Evolutionary conservation across 2,888 invertebrate genomes (phyloP).

Genomic region (Dione juno): DNA sequence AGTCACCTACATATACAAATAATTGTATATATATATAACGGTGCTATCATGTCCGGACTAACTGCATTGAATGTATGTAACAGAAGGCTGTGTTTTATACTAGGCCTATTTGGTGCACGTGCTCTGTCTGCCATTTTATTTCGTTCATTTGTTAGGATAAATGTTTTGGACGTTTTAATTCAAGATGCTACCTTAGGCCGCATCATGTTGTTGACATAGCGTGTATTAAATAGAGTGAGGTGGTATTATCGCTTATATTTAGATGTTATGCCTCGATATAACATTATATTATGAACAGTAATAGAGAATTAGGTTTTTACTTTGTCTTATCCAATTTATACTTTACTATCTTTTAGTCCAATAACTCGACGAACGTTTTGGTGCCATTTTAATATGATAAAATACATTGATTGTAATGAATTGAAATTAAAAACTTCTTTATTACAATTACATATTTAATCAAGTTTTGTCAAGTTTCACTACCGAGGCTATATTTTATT

Average conservation of each 20-base stretch:
- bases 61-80: slow-evolving; percentile 69
- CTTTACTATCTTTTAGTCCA: too few relatives aligned
- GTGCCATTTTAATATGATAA: too few relatives aligned
- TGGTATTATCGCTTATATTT: neutral
- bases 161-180: slow-evolving; percentile 26
- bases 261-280: too few relatives aligned
- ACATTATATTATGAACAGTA: too few relatives aligned
- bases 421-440: too few relatives aligned
- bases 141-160: slow-evolving; percentile 38
- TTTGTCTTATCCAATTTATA: too few relatives aligned
- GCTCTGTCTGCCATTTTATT: slow-evolving; percentile 37
- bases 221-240: neutral
- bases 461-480: too few relatives aligned
- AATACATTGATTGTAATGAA: too few relatives aligned
- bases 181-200: slow-evolving; percentile 23
- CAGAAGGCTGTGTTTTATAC: slow-evolving; percentile 71
- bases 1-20: slow-evolving; percentile 15
- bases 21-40: neutral
- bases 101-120: slow-evolving; percentile 42
- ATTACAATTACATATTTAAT: too few relatives aligned
- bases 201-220: neutral
- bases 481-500: too few relatives aligned
- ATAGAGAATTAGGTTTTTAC: too few relatives aligned
- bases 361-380: neutral
- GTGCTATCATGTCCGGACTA: slow-evolving; percentile 47